Evolutionary conservation across 2,888 invertebrate genomes (phyloP), one percentile per base, ranked within the genome.

Genomic region (Dynastes hyllus): DNA sequence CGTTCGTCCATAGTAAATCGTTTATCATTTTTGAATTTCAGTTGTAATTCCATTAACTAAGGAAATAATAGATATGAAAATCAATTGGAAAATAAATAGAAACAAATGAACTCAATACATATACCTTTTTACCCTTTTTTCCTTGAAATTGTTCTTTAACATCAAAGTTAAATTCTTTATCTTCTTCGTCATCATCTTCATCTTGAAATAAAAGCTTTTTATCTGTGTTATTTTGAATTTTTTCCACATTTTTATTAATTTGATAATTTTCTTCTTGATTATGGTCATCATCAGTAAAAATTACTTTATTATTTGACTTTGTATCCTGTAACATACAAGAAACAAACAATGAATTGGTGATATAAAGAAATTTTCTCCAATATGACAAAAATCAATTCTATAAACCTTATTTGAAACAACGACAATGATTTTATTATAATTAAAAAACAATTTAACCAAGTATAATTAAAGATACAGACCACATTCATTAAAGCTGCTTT

Each of bases 1-100:
- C 94, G 92, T 84, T 93, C 91, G 89, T 95, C 94, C 85, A 96
- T 90, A 82, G 90, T 89, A 89, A 96, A 96, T 85, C 96, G 91
- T 84, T 93, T 91, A 89, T 96, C 96, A 86, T 93, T 92, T 86
- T 94, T 94, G 88, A 92, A 93, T 84, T 91, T 92, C 67, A 93
- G 92, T 90, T 96, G 94, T 83, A 96, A 90, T 88, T 93, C 92
- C 87, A 95, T 90, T 84, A 94, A 89, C 93, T 93, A 82, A 66
- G 87, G 84, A 65, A 37, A 22, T 22, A 22, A 22, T 22, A 69
- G 53, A 61, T 73, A 69, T 63, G 76, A 77, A 61, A 40, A 76
- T 51, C n/a, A 9, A 67, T 45, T 16, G 4, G 16, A 22, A 32
- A 32, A 63, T 0, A 73, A 65, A 22, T 70, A 6, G 53, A 76